Conservation (phyloP, 2,888 invertebrate genomes). For the Pristionchus japonicus region DNA sequence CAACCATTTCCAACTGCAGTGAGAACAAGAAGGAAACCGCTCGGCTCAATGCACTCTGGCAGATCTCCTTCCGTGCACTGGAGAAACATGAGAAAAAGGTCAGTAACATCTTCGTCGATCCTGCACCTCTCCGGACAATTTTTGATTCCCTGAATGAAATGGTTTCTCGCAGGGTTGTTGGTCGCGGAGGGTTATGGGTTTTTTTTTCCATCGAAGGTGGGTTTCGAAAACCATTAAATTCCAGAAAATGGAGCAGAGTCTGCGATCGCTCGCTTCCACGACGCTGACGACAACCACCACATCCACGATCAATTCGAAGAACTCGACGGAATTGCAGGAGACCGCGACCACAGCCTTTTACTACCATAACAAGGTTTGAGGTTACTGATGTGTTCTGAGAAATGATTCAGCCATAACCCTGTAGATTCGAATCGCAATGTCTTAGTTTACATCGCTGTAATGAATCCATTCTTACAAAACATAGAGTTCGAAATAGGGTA, state of each 20-base stretch:
- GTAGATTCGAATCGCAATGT: no score
- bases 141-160: no score
- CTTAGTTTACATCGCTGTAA: no score
- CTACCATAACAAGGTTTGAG: slow-evolving; percentile 23
- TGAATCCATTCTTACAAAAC: no score
- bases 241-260: slow-evolving; percentile 35
- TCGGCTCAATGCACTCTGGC: slow-evolving; percentile 45
- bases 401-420: no score
- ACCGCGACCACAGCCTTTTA: slow-evolving; percentile 18
- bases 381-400: background rate
- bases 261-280: slow-evolving; percentile 26
- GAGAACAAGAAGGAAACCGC: slow-evolving; percentile 39
- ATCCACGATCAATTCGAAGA: no score
- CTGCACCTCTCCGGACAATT: no score
- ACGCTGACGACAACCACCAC: background rate
- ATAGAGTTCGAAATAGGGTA: no score
- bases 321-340: slow-evolving; percentile 20
- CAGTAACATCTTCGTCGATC: background rate
- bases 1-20: no score
- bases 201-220: no score
- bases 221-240: background rate
- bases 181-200: no score
- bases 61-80: background rate
- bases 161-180: no score
- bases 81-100: slow-evolving; percentile 39